Conservation (phyloP, 2,797 vertebrate species). For the Sphenodon punctatus region DNA sequence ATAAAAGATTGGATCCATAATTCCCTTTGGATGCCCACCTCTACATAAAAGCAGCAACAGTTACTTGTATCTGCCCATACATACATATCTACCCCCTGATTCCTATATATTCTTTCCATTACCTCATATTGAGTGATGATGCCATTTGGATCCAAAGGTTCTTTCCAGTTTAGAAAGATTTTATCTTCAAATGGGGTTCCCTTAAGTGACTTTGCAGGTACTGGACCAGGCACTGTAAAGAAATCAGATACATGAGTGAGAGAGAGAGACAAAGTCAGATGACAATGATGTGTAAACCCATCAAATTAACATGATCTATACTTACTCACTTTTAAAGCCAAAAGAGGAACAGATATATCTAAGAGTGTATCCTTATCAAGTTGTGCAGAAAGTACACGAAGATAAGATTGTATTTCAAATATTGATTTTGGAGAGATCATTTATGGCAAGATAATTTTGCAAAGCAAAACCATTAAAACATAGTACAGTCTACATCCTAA, state of each 20-base stretch:
- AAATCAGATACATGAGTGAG: constrained; percentile 6
- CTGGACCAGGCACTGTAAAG: constrained; percentile 89
- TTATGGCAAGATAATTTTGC: constrained; percentile 41
- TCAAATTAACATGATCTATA: neutral
- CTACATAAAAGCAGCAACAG: too few species aligned
- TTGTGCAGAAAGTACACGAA: constrained; percentile 32
- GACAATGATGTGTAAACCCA: neutral
- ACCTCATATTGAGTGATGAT: constrained; percentile 93
- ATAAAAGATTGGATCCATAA: too few species aligned
- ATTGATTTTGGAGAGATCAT: constrained; percentile 22
- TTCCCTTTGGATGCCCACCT: too few species aligned
- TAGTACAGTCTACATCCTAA: constrained; percentile 15
- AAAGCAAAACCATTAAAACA: constrained; percentile 32
- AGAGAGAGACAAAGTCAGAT: neutral
- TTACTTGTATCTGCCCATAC: too few species aligned
- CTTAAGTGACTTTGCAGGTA: constrained; percentile 91
- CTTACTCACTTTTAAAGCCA: constrained; percentile 11
- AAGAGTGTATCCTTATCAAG: constrained; percentile 47
- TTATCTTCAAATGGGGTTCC: constrained; percentile 96
- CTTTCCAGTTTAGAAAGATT: constrained; percentile 96
- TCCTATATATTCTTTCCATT: constrained; percentile 10
- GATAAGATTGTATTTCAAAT: constrained; percentile 16
- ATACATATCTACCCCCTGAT: too few species aligned
- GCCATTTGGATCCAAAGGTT: constrained; percentile 94
- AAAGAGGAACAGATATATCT: constrained; percentile 37